Percentiles rank a stretch among this genome's conserved stretches.
Conservation (phyloP, 53 echinoderm and acorn worm genomes). For the Apostichopus leukothele region DNA sequence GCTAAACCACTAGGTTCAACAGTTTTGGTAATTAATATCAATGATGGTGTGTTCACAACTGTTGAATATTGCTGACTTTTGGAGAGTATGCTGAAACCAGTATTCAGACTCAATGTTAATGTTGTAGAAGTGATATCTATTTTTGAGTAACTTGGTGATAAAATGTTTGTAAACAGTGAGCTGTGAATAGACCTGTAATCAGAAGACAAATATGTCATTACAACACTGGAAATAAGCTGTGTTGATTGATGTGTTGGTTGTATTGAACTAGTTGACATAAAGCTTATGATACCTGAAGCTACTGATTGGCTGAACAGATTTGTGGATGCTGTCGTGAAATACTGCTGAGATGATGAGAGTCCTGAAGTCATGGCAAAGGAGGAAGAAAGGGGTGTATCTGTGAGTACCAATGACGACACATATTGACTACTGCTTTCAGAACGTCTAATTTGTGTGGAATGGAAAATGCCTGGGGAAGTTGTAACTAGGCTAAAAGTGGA, state of each 20-base stretch:
- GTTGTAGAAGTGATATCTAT: too few species aligned
- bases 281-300: not conserved
- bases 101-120: too few species aligned
- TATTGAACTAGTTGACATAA: not conserved
- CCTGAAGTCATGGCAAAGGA: not conserved
- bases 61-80: too few species aligned
- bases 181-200: not conserved
- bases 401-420: not conserved
- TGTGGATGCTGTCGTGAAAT: not conserved
- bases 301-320: not conserved
- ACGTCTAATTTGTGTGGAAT: not conserved
- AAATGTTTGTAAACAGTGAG: not conserved
- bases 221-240: not conserved
- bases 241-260: not conserved
- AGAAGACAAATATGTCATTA: not conserved
- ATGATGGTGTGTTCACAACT: too few species aligned
- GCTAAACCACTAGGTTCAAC: too few species aligned
- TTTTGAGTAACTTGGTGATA: not conserved
- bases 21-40: too few species aligned
- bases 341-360: not conserved
- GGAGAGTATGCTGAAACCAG: too few species aligned
- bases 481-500: not conserved
- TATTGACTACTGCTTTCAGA: not conserved
- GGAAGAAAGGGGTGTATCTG: not conserved
- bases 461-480: not conserved